These are phyloP conservation scores for Cromileptes altivelis DNA, from an alignment of 2,113 vertebrate genomes.

Conservation along the genomic window DNA sequence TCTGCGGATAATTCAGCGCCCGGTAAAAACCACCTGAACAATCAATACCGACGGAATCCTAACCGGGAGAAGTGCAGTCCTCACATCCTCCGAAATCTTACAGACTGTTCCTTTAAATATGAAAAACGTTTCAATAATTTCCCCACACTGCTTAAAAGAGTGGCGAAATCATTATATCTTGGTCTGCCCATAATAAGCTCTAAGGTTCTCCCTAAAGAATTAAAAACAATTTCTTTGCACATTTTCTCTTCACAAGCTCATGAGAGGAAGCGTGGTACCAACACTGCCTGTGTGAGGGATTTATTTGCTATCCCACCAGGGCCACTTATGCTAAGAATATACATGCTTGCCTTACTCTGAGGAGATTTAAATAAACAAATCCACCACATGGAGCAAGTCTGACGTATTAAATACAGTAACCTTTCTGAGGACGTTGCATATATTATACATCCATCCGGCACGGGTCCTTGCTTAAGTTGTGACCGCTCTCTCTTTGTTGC, in stretches of 20 bases:
- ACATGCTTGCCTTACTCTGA: slow-evolving; percentile 47
- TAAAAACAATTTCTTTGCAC: slow-evolving; percentile 28
- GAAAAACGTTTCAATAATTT: not conserved
- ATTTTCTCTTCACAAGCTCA: slow-evolving; percentile 35
- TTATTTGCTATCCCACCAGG: slow-evolving; percentile 61
- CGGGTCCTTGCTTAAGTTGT: slow-evolving; percentile 10
- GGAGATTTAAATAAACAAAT: slow-evolving; percentile 59
- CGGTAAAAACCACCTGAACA: too few species aligned
- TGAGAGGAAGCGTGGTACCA: not conserved
- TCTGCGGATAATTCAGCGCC: too few species aligned
- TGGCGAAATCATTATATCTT: not conserved
- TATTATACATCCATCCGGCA: slow-evolving; percentile 4
- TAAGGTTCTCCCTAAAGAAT: slow-evolving; percentile 16
- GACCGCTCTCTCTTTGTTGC: slow-evolving; percentile 17
- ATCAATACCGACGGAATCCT: too few species aligned
- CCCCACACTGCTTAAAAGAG: not conserved
- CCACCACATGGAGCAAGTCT: slow-evolving; percentile 27
- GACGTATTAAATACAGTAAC: slow-evolving; percentile 11
- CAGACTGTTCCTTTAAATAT: not conserved
- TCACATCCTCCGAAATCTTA: too few species aligned
- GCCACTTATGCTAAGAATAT: slow-evolving; percentile 64
- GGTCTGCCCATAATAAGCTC: slow-evolving; percentile 5
- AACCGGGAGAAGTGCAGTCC: too few species aligned
- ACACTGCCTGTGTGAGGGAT: slow-evolving; percentile 57
- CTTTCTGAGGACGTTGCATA: not conserved